phyloP scores from a whole-genome alignment of 2,888 invertebrate genomes.

The Leptarthrus brevirostris region DNA sequence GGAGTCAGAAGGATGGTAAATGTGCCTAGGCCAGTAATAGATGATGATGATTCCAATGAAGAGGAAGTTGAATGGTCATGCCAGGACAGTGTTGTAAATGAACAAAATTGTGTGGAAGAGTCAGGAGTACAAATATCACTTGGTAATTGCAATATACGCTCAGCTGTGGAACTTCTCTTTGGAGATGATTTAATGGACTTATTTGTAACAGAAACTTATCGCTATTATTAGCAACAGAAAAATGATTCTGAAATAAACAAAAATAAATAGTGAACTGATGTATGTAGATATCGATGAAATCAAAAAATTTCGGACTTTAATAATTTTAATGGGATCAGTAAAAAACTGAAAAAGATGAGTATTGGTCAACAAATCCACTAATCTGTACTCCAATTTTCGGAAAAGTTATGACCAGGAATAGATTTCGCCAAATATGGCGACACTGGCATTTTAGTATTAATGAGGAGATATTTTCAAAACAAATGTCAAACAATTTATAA shows the following conservation, averaged over 20 bases:
- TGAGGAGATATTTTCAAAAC: background rate
- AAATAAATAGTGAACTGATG: too few species aligned
- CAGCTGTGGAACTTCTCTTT: background rate
- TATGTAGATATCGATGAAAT: background rate
- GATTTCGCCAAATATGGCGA: background rate
- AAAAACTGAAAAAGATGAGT: constrained; percentile 21
- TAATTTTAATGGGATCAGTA: constrained; percentile 25
- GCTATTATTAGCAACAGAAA: too few species aligned
- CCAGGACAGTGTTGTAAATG: too few species aligned
- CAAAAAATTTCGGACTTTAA: constrained; percentile 4
- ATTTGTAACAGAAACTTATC: too few species aligned
- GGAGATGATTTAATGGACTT: too few species aligned
- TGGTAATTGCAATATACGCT: too few species aligned
- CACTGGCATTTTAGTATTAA: too few species aligned
- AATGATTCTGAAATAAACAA: too few species aligned
- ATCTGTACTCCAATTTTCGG: constrained; percentile 21
- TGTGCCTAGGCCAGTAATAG: too few species aligned
- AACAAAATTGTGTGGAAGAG: too few species aligned
- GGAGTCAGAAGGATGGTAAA: background rate
- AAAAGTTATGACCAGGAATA: constrained; percentile 2
- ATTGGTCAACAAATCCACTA: constrained; percentile 17
- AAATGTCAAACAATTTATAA: constrained; percentile 20
- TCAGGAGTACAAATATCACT: too few species aligned
- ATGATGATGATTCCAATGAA: too few species aligned
- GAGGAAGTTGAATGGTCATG: background rate